These are phyloP conservation scores for Gopherus evgoodei DNA, from an alignment of 2,113 vertebrate species.

Conservation along the genomic window DNA sequence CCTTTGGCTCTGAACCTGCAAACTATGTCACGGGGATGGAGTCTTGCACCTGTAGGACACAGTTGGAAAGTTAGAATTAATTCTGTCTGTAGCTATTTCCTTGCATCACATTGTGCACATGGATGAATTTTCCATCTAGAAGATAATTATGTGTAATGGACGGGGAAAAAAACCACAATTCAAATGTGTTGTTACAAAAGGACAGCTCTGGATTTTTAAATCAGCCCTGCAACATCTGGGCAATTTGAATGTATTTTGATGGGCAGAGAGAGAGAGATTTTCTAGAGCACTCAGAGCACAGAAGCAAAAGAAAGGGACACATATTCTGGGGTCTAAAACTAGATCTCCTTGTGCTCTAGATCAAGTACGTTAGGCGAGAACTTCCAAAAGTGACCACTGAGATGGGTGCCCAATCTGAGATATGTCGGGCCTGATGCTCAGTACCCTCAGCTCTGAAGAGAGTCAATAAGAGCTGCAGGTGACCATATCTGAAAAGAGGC, in stretches of 20 bases:
- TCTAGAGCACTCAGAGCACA: not conserved
- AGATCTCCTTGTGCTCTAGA: not conserved
- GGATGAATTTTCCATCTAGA: conserved; percentile 1
- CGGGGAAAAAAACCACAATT: not conserved
- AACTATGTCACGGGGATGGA: not conserved
- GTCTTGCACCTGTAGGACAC: not conserved
- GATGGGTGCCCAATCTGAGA: no score
- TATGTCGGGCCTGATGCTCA: no score
- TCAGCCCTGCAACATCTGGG: conserved; percentile 26
- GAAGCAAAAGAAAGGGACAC: not conserved
- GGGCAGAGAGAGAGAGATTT: not conserved
- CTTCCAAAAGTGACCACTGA: not conserved
- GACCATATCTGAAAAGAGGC: not conserved
- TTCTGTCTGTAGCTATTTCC: not conserved
- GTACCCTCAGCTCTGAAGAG: no score
- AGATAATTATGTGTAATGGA: conserved; percentile 28
- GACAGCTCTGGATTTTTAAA: conserved; percentile 19
- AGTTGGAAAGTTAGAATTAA: not conserved
- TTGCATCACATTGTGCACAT: not conserved
- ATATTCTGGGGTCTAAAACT: not conserved
- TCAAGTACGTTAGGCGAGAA: not conserved
- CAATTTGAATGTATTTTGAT: not conserved
- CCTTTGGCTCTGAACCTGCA: not conserved
- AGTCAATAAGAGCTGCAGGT: not conserved
- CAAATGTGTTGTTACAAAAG: conserved; percentile 51